Conservation (phyloP, 2,113 vertebrate genomes). For the Campylomormyrus numenius region DNA sequence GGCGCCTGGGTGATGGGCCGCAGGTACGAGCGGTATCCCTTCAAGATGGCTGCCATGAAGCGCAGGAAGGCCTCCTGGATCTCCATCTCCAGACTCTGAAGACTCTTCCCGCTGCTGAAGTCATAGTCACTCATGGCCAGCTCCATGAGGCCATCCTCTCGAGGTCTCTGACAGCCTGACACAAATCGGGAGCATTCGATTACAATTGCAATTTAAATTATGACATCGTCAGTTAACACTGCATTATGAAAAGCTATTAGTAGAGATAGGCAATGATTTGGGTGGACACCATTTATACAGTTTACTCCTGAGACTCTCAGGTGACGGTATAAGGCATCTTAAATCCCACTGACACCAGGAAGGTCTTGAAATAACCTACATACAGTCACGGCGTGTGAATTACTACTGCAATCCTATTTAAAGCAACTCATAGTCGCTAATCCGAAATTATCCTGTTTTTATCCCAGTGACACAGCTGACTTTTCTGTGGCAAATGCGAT, state of each 20-base stretch:
- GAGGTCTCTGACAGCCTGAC: constrained; percentile 81
- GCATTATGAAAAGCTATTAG: not conserved
- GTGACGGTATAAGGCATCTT: not conserved
- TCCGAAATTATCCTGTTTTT: not conserved
- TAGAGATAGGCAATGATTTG: not conserved
- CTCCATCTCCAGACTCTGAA: constrained; percentile 88
- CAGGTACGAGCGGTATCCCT: constrained; percentile 89
- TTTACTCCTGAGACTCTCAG: not conserved
- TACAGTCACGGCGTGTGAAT: not conserved
- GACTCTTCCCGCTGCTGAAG: constrained; percentile 75
- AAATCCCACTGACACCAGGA: not conserved
- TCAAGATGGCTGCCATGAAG: constrained; percentile 97
- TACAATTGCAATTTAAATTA: not conserved
- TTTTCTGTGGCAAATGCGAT: not conserved
- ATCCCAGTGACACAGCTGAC: not conserved
- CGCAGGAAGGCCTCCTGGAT: constrained; percentile 94
- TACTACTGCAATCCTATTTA: not conserved
- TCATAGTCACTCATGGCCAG: constrained; percentile 79
- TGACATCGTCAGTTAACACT: not conserved
- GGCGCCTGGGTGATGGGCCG: constrained; percentile 93
- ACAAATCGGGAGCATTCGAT: not conserved
- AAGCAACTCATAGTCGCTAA: not conserved
- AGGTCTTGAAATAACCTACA: not conserved
- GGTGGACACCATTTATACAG: not conserved
- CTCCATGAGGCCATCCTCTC: constrained; percentile 83